Evolutionary conservation across 2,113 vertebrate species (phyloP).

Genomic region (Siphamia tubifer): DNA sequence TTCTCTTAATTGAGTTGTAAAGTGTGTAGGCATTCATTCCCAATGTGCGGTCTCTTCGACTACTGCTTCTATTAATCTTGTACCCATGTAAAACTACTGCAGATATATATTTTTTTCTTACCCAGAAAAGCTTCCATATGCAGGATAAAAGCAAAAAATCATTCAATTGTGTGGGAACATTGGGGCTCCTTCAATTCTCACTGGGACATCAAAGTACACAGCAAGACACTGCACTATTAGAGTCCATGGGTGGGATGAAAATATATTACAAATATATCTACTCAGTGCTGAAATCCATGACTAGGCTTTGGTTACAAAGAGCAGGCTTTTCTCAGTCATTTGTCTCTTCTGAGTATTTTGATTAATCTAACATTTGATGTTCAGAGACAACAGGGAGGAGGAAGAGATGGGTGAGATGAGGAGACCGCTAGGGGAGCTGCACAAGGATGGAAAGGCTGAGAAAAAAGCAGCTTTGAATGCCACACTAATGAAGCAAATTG

Average conservation of each 20-base stretch:
- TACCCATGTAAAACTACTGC: conserved; percentile 10
- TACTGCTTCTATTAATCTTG: neutral
- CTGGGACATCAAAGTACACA: conserved; percentile 66
- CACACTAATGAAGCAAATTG: conserved; percentile 56
- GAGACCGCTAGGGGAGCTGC: conserved; percentile 14
- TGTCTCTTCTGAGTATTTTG: conserved; percentile 42
- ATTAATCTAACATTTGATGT: conserved; percentile 68
- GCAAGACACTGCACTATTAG: conserved; percentile 49
- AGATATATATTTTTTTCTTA: neutral
- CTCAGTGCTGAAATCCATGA: conserved; percentile 43
- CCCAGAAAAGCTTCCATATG: conserved; percentile 22
- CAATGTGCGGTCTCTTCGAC: neutral
- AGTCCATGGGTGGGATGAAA: conserved; percentile 57
- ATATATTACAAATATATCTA: conserved; percentile 45
- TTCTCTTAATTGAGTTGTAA: too few relatives aligned
- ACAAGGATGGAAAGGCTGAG: conserved; percentile 38
- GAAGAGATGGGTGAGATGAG: conserved; percentile 21
- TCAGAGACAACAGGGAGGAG: conserved; percentile 48
- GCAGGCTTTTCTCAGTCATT: conserved; percentile 43
- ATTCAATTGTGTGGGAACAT: conserved; percentile 55
- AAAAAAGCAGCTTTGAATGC: conserved; percentile 42
- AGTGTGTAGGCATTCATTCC: neutral
- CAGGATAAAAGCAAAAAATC: conserved; percentile 44
- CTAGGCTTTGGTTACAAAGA: conserved; percentile 37
- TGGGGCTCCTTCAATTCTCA: conserved; percentile 43